Percentiles rank a stretch among this genome's conserved stretches.
These are phyloP conservation scores for Nothura maculosa DNA, from an alignment of 2,797 vertebrate species.

Conservation along the genomic window DNA sequence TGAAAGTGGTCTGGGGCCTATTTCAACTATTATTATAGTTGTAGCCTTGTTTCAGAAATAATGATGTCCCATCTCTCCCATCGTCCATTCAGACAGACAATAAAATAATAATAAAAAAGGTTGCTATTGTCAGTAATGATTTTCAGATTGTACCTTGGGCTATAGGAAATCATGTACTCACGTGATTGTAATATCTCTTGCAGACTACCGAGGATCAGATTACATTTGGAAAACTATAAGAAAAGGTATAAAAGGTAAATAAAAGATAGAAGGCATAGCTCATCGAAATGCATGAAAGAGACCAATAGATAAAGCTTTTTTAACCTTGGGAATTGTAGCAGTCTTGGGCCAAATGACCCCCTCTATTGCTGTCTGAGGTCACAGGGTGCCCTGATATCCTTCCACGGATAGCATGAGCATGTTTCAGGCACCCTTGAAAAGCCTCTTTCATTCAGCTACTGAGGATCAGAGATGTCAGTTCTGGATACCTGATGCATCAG, in stretches of 20 bases:
- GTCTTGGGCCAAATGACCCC: not conserved
- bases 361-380: not conserved
- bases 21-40: not conserved
- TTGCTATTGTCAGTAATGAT: not conserved
- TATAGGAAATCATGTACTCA: rapidly evolving
- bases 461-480: not conserved
- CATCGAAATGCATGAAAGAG: rapidly evolving
- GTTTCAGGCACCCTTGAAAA: not conserved
- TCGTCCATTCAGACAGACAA: not conserved
- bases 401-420: not conserved
- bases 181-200: not conserved
- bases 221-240: not conserved
- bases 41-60: not conserved
- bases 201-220: rapidly evolving
- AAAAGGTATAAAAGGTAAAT: not conserved
- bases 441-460: not conserved
- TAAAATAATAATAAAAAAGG: not conserved
- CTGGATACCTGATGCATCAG: not conserved
- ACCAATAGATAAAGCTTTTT: rapidly evolving
- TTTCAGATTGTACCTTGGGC: not conserved
- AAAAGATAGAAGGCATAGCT: not conserved
- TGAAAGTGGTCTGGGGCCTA: not conserved
- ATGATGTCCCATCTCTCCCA: not conserved
- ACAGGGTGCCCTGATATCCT: not conserved
- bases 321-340: not conserved